Conservation (phyloP, 64 coral and sea anemone genomes). For the Pocillopora verrucosa region DNA sequence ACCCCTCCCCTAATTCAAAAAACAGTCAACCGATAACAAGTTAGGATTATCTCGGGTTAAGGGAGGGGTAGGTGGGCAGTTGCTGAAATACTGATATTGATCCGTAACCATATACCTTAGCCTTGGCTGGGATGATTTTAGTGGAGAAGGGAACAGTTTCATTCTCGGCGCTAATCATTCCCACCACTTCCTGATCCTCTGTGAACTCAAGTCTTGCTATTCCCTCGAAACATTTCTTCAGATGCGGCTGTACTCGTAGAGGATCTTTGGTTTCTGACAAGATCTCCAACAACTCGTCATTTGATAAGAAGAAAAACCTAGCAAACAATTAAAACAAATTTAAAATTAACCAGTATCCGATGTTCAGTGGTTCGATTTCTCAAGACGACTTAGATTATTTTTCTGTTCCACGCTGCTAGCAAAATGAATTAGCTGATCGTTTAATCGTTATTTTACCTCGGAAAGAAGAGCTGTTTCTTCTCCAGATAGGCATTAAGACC, state of each 20-base stretch:
- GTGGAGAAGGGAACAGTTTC: conserved; percentile 88
- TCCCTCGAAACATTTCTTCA: conserved; percentile 99
- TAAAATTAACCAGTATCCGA: neutral
- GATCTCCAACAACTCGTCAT: conserved; percentile 97
- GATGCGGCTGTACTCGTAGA: conserved; percentile 92
- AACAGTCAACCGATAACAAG: too few species aligned
- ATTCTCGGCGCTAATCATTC: conserved; percentile 99
- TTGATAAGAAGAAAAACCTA: conserved; percentile 99
- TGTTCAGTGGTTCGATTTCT: too few species aligned
- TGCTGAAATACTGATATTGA: too few species aligned
- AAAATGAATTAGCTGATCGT: too few species aligned
- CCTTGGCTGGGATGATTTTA: conserved; percentile 98
- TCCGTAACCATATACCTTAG: conserved; percentile 62
- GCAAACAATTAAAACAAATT: neutral
- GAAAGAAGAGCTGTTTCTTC: conserved; percentile 99
- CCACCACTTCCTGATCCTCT: conserved; percentile 96
- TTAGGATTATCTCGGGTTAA: too few species aligned
- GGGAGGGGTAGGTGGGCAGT: too few species aligned
- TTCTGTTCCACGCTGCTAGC: too few species aligned
- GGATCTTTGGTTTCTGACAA: conserved; percentile 98
- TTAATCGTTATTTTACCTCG: conserved; percentile 56
- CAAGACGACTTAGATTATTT: too few species aligned
- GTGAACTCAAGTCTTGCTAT: conserved; percentile 96
- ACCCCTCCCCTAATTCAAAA: too few species aligned
- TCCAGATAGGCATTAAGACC: conserved; percentile 98